These are phyloP conservation scores for Araneus ventricosus DNA, from an alignment of 1,140 invertebrate species.

Conservation along the genomic window DNA sequence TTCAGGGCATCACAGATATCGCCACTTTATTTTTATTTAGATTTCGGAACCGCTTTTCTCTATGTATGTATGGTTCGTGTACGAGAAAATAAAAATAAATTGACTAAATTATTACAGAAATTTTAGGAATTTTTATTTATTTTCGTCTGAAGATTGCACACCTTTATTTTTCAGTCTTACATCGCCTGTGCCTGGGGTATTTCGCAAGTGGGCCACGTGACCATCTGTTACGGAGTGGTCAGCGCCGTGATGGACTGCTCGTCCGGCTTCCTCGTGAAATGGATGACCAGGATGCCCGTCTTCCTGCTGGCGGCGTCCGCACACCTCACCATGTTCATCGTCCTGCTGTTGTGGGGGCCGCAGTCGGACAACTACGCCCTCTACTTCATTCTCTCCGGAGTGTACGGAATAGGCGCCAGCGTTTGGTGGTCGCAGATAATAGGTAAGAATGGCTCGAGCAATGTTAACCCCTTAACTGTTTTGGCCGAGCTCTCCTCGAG, in stretches of 20 bases:
- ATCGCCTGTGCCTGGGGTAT: conserved; percentile 95
- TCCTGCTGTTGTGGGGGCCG: conserved; percentile 92
- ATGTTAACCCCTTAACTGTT: no score
- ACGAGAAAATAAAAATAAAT: no score
- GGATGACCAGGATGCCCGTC: conserved; percentile 92
- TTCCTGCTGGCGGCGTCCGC: conserved; percentile 89
- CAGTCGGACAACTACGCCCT: conserved; percentile 88
- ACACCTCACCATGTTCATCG: conserved; percentile 87
- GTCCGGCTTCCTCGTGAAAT: conserved; percentile 95
- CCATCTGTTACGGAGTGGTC: conserved; percentile 96
- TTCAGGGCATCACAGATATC: no score
- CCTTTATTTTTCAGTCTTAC: conserved; percentile 86
- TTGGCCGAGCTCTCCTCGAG: no score
- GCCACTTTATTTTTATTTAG: no score
- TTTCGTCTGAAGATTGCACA: no score
- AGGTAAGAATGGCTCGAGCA: conserved; percentile 85
- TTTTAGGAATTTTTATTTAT: no score
- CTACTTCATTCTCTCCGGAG: conserved; percentile 94
- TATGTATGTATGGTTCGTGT: no score
- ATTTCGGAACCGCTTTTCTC: no score
- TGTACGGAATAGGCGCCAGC: conserved; percentile 97
- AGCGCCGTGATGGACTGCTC: conserved; percentile 93
- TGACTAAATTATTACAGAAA: no score
- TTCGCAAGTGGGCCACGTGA: conserved; percentile 94
- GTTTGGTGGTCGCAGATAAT: conserved; percentile 99